Conservation (phyloP, 2,797 vertebrate genomes). For the Pangasius larnaudii region DNA sequence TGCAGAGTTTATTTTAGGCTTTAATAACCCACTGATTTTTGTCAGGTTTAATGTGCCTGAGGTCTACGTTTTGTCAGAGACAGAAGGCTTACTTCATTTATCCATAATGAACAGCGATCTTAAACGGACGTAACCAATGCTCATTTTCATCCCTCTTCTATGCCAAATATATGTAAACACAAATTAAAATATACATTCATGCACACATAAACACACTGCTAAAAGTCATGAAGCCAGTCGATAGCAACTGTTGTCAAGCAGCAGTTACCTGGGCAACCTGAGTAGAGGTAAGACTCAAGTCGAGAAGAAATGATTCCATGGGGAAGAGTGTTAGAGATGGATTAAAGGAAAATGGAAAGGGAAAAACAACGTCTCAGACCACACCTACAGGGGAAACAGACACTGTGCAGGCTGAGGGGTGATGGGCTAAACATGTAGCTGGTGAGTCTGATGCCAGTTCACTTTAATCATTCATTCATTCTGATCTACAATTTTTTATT, state of each 20-base stretch:
- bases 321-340: conserved; percentile 44
- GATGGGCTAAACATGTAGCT: background rate
- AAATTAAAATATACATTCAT: conserved; percentile 27
- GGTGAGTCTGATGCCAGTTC: background rate
- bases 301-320: conserved; percentile 66
- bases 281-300: conserved; percentile 74
- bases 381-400: conserved; percentile 9
- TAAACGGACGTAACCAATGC: conserved; percentile 13
- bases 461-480: background rate
- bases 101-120: conserved; percentile 44
- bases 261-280: conserved; percentile 81
- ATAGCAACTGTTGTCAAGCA: conserved; percentile 79
- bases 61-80: conserved; percentile 51
- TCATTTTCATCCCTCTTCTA: conserved; percentile 30
- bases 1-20: conserved; percentile 66
- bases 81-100: conserved; percentile 54
- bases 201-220: conserved; percentile 47
- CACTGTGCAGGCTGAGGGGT: background rate
- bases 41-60: conserved; percentile 64
- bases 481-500: background rate
- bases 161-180: conserved; percentile 33
- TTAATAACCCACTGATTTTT: conserved; percentile 57
- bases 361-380: conserved; percentile 31
- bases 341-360: conserved; percentile 42
- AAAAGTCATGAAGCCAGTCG: conserved; percentile 69